These are phyloP conservation scores for Hermaeophaga mercurialis DNA, from an alignment of 2,888 invertebrate genomes.

Conservation along the genomic window DNA sequence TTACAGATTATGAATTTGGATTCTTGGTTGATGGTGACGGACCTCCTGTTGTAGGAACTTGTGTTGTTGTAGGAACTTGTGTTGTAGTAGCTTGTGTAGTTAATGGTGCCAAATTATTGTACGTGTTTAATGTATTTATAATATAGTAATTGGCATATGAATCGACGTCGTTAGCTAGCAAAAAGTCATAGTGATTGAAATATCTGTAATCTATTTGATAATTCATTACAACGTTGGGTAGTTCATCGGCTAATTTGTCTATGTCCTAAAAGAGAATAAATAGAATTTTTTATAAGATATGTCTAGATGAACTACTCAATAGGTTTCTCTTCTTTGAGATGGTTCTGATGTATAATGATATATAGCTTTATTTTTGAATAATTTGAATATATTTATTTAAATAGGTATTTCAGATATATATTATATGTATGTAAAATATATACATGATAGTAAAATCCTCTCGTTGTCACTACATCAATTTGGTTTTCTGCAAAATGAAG, in stretches of 20 bases:
- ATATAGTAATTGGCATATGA: conserved; percentile 19
- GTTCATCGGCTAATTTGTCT: conserved; percentile 57
- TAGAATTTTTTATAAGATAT: too few species aligned
- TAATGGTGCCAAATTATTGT: conserved; percentile 11
- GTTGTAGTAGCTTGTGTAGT: conserved; percentile 11
- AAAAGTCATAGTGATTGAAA: conserved; percentile 41
- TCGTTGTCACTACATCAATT: too few species aligned
- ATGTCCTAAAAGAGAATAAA: conserved; percentile 59
- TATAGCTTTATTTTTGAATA: too few species aligned
- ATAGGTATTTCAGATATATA: too few species aligned
- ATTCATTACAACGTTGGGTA: conserved; percentile 52
- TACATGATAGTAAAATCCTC: too few species aligned
- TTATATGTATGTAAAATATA: too few species aligned
- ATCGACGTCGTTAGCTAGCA: conserved; percentile 35
- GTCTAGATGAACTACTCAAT: too few species aligned
- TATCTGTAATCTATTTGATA: conserved; percentile 31
- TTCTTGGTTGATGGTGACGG: neutral
- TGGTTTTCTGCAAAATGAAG: too few species aligned
- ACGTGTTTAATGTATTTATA: conserved; percentile 21
- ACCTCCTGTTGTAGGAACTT: neutral
- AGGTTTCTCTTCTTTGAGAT: too few species aligned
- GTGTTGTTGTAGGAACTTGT: too few species aligned
- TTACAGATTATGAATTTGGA: neutral
- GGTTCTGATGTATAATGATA: too few species aligned
- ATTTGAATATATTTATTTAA: neutral